Evolutionary conservation across 2,797 vertebrate genomes (phyloP).

Genomic region (Tympanoctomys barrerae): DNA sequence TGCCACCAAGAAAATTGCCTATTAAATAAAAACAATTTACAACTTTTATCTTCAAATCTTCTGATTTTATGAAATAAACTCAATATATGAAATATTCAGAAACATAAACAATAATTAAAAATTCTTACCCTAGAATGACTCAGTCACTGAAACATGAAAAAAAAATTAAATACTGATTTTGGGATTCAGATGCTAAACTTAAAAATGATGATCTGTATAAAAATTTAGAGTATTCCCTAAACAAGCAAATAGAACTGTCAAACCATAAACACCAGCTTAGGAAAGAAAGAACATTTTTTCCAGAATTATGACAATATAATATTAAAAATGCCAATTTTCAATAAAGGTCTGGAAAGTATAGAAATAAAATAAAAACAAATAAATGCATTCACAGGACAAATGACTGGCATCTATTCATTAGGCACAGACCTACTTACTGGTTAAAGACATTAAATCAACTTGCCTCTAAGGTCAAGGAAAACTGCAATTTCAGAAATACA

Average conservation of each 20-base stretch:
- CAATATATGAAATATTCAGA: not conserved
- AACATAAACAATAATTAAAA: not conserved
- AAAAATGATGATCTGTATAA: not conserved
- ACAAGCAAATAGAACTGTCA: not conserved
- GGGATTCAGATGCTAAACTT: not conserved
- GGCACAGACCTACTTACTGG: not conserved
- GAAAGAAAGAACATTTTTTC: not conserved
- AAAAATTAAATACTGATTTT: not conserved
- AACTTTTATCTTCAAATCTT: not conserved
- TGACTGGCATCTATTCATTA: not conserved
- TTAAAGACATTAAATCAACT: not conserved
- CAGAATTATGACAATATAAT: not conserved
- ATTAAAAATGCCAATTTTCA: not conserved
- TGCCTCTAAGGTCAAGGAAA: not conserved
- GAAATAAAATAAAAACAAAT: not conserved
- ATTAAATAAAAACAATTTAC: not conserved
- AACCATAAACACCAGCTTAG: not conserved
- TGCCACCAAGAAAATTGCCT: not conserved
- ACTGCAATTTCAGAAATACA: not conserved
- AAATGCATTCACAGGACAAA: not conserved
- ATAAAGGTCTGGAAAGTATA: not conserved
- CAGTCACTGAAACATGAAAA: not conserved
- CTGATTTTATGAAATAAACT: not conserved
- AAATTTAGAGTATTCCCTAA: not conserved
- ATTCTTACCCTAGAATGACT: not conserved